These are phyloP conservation scores for Todiramphus saurophagus DNA, from an alignment of 2,113 vertebrate genomes.

Conservation along the genomic window DNA sequence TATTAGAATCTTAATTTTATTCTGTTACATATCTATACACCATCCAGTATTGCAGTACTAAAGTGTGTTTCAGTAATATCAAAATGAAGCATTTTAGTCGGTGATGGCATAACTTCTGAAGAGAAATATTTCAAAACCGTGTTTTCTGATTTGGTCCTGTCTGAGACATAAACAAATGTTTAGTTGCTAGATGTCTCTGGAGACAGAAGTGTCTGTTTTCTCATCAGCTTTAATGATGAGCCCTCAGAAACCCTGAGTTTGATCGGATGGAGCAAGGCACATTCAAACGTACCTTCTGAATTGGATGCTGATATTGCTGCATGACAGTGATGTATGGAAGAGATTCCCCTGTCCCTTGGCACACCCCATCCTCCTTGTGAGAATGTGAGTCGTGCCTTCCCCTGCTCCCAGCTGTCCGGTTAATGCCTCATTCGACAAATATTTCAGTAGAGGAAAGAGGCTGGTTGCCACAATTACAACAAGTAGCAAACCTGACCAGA, in stretches of 20 bases:
- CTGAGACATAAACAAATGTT: neutral
- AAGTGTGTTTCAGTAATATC: neutral
- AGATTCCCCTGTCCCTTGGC: neutral
- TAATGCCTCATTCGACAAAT: neutral
- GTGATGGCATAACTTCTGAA: neutral
- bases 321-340: constrained; percentile 41
- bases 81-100: constrained; percentile 22
- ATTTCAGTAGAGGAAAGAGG: neutral
- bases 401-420: neutral
- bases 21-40: neutral
- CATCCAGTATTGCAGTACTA: neutral
- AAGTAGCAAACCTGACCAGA: neutral
- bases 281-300: neutral
- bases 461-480: neutral
- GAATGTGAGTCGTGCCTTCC: neutral
- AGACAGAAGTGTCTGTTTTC: constrained; percentile 10
- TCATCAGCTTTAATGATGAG: constrained; percentile 42
- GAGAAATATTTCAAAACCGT: neutral
- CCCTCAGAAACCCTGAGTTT: neutral
- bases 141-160: neutral
- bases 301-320: neutral
- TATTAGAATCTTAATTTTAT: constrained; percentile 56
- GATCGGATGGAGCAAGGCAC: constrained; percentile 23
- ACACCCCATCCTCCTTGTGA: neutral
- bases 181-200: constrained; percentile 33